Base-by-base conservation (phyloP, 1,140 invertebrate species). In the Alviniconcha marisindica region DNA sequence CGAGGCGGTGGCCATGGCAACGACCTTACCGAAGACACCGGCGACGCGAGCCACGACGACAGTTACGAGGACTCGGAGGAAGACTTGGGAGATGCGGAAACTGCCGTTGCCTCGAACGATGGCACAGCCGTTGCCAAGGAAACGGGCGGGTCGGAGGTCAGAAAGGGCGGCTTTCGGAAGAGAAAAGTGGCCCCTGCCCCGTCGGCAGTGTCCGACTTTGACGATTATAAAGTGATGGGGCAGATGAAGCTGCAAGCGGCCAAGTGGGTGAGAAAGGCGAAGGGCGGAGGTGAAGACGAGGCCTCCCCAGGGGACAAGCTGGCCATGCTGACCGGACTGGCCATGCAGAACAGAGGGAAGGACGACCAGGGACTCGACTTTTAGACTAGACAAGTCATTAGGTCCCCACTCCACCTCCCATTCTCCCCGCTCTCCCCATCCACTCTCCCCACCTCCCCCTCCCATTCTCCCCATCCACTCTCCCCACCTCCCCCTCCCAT, bases 151-250 rank as follows among this genome's bases (percentile, higher is more conserved):
- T 28, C 63, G 12, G 36, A 66, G 7, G 63, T 5, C 36, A 7
- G 63, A 33, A 66, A 66, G 18, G 63, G 63, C 18, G 28, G 5
- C 28, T 66, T 66, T 21, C 63, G 63, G 63, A 66, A 33, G 31
- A 66, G 63, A 5, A 66, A 66, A 66, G 63, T 66, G 63, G 63
- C 63, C 36, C 63, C 63, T 12, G 63, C 63, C 0, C 63, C 63
- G 24, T 10, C 5, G 18, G 63, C 28, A 33, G 12, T 12, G 5
- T 66, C 63, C 5, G 63, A 66, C 18, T 66, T 66, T 66, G 63
- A 66, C 18, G 63, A 66, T 33, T 66, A 66, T 21, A 66, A 66
- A 66, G 24, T 10, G 31, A 28, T 66, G 63, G 63, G 63, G 36
- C 28, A 66, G 36, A 31, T 7, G 28, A 10, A 66, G 14, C 63